These are phyloP conservation scores for Megamerina dolium DNA, from an alignment of 2,888 invertebrate genomes.

Conservation along the genomic window DNA sequence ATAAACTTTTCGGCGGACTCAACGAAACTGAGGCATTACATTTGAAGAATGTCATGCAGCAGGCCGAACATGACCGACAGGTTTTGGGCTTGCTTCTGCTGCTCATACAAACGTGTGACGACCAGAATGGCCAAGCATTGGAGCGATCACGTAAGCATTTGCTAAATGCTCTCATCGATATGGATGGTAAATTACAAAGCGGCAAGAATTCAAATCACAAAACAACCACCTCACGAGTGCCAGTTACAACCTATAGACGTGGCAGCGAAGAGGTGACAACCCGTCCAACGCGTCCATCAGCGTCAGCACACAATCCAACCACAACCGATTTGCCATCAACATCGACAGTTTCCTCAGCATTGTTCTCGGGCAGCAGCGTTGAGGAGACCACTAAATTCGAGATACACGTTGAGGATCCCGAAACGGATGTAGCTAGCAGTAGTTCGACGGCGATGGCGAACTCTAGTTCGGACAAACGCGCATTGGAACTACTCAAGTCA, in stretches of 20 bases:
- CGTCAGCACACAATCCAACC: conserved; percentile 30
- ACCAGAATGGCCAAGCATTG: conserved; percentile 63
- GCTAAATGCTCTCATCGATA: conserved; percentile 62
- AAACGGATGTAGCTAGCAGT: conserved; percentile 25
- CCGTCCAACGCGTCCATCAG: conserved; percentile 23
- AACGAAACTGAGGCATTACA: conserved; percentile 70
- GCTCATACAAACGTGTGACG: conserved; percentile 72
- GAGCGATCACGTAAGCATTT: conserved; percentile 65
- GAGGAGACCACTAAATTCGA: conserved; percentile 42
- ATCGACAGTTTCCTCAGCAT: conserved; percentile 19
- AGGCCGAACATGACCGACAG: conserved; percentile 70
- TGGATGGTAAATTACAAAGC: conserved; percentile 49
- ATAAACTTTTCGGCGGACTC: conserved; percentile 68
- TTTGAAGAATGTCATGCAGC: conserved; percentile 74
- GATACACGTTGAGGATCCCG: conserved; percentile 43
- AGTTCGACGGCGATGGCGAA: conserved; percentile 26
- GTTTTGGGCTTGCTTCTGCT: conserved; percentile 68
- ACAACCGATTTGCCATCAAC: conserved; percentile 29
- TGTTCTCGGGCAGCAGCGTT: conserved; percentile 6
- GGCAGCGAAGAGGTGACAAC: conserved; percentile 36
- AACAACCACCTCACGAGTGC: conserved; percentile 18
- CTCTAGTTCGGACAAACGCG: conserved; percentile 64
- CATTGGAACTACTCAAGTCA: conserved; percentile 74
- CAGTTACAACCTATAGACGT: conserved; percentile 36
- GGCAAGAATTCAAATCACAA: conserved; percentile 23